Base-by-base conservation (phyloP, 2,113 vertebrate genomes). In the Cryptotis parvus region DNA sequence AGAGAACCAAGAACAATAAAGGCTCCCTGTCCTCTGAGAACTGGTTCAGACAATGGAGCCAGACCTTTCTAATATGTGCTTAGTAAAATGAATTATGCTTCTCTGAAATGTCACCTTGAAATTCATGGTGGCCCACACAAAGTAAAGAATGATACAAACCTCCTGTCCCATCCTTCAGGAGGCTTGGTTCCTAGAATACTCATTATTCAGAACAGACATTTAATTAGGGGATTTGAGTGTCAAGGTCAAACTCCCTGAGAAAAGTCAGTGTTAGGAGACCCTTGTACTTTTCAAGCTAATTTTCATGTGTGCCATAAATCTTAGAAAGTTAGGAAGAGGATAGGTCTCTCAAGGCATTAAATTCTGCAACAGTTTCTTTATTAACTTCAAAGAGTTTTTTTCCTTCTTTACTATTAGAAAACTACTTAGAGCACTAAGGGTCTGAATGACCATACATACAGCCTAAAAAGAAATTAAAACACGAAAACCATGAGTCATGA, bases 171-270 rank as follows among this genome's bases (percentile, higher is more conserved):
- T 76, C 4, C 45, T 85, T 73, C 27, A 73, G 58, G 49, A 78
- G 35, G 45, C 27, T 31, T 6, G 52, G 8, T 45, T 89, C 75
- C 55, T 74, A 16, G 65, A 87, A 77, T 65, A 33, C 24, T 94
- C 90, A 92, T 92, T 95, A 94, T 92, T 92, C 80, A 92, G 90
- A 78, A 65, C 9, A 91, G 84, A 86, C 75, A 94, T 78, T 94
- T 91, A 92, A 92, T 92, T 81, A 70, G 45, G 37, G 5, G 35
- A 70, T 27, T 70, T 39, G 79, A 84, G 63, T 85, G 58, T 89
- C 87, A 91, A 89, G 90, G 84, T 89, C 83, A 86, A 49, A 92
- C 5, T 77, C 22, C 45, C 78, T 24, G 35, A 58, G 65, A 95
- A 89, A 55, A 74, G 45, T n/a, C 58, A 45, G 6, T 78, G 37